These are phyloP conservation scores for Cromileptes altivelis DNA, from an alignment of 2,113 vertebrate genomes.

Conservation along the genomic window DNA sequence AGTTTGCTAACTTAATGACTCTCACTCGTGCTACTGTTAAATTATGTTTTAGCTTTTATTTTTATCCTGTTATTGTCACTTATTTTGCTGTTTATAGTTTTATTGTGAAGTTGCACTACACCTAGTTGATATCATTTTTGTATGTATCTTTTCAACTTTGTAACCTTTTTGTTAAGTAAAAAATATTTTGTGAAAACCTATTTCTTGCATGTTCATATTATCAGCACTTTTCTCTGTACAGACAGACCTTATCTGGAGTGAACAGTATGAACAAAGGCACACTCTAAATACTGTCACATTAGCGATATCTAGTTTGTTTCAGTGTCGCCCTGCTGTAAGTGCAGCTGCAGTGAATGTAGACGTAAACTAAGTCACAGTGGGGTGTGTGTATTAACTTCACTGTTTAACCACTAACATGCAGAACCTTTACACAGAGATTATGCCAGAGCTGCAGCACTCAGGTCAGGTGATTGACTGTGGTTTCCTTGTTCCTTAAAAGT, in stretches of 20 bases:
- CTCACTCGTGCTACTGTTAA: not conserved
- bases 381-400: not conserved
- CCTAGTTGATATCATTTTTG: not conserved
- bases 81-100: not conserved
- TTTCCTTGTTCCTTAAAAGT: slow-evolving; percentile 32
- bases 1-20: not conserved
- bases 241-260: not conserved
- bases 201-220: not conserved
- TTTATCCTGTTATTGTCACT: not conserved
- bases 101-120: not conserved
- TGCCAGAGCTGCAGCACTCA: not conserved
- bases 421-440: not conserved
- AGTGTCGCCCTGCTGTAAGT: rapidly evolving
- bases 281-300: not conserved
- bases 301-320: not conserved
- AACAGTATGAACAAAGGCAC: not conserved
- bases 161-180: not conserved
- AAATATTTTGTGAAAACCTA: not conserved
- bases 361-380: not conserved
- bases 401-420: slow-evolving; percentile 8
- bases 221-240: too few relatives aligned
- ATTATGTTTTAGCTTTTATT: not conserved
- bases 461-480: slow-evolving; percentile 22
- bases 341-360: not conserved
- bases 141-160: not conserved